A percentile compares a stretch with the other conserved stretches of the same genome.
Evolutionary conservation across 1,140 invertebrate species (phyloP).

Genomic region (Oryzaephilus surinamensis): DNA sequence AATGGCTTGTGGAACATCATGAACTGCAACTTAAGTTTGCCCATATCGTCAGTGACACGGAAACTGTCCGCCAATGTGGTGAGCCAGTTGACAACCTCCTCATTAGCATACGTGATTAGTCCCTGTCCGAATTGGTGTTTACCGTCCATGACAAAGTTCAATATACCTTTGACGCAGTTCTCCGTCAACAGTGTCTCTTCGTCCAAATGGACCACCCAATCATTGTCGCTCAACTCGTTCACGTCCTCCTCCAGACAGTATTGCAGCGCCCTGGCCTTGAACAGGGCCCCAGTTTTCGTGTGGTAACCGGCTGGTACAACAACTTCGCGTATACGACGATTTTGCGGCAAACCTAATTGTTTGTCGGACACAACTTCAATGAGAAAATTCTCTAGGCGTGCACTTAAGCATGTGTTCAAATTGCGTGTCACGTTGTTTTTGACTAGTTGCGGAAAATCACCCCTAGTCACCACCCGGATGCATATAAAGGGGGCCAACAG

Average conservation of each 20-base stretch:
- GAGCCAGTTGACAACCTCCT: slow-evolving; percentile 92
- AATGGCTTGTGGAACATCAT: slow-evolving; percentile 88
- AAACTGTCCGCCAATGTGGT: slow-evolving; percentile 95
- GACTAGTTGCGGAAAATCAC: slow-evolving; percentile 89
- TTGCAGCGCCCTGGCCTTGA: slow-evolving; percentile 91
- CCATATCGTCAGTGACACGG: slow-evolving; percentile 94
- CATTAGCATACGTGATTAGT: slow-evolving; percentile 95
- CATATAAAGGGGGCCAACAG: slow-evolving; percentile 90
- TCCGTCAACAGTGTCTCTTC: slow-evolving; percentile 94
- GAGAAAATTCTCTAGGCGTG: slow-evolving; percentile 91
- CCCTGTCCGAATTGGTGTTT: slow-evolving; percentile 96
- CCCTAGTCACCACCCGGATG: slow-evolving; percentile 89
- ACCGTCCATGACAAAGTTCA: slow-evolving; percentile 93
- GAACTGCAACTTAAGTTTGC: slow-evolving; percentile 88
- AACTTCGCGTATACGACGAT: slow-evolving; percentile 64
- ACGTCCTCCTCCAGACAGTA: slow-evolving; percentile 90
- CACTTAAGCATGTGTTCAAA: slow-evolving; percentile 77
- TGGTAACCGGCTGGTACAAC: slow-evolving; percentile 78
- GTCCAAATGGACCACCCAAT: slow-evolving; percentile 97
- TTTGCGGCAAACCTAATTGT: slow-evolving; percentile 58
- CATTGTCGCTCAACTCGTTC: slow-evolving; percentile 76
- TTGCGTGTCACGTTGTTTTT: slow-evolving; percentile 82
- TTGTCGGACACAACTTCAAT: slow-evolving; percentile 97
- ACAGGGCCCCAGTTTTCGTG: slow-evolving; percentile 83
- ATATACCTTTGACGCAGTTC: slow-evolving; percentile 79